Conservation (phyloP, 2,797 vertebrate species). For the Hyperoplus lanceolatus region DNA sequence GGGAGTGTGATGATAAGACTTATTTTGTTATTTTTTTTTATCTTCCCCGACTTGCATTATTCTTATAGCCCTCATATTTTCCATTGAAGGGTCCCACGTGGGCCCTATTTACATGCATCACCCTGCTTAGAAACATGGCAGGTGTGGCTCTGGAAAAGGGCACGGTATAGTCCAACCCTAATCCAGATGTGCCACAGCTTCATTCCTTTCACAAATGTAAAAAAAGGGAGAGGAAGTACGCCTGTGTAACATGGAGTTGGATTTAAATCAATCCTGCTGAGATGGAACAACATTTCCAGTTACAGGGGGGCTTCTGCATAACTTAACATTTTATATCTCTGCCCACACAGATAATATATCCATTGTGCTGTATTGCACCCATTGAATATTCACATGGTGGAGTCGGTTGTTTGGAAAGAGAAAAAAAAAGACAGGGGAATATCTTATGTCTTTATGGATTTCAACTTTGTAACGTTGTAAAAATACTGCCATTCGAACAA, state of each 20-base stretch:
- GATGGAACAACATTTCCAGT: constrained; percentile 34
- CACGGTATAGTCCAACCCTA: background rate
- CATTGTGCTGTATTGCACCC: background rate
- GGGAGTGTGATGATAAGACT: constrained; percentile 20
- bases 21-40: background rate
- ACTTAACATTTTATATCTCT: constrained; percentile 60
- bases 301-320: constrained; percentile 43
- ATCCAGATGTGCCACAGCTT: constrained; percentile 4
- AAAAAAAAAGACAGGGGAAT: constrained; percentile 2
- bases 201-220: constrained; percentile 15
- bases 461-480: background rate
- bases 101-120: constrained; percentile 16
- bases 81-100: constrained; percentile 17
- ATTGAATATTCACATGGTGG: constrained; percentile 34
- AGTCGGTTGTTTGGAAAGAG: constrained; percentile 11
- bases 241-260: constrained; percentile 19
- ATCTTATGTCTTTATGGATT: background rate
- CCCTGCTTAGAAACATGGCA: constrained; percentile 28
- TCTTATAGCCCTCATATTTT: constrained; percentile 39
- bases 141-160: constrained; percentile 15
- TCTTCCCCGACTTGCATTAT: constrained; percentile 15
- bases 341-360: constrained; percentile 42
- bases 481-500: background rate
- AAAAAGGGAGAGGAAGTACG: constrained; percentile 19
- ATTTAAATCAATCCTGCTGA: constrained; percentile 42